A percentile compares a stretch with the other conserved stretches of the same genome.
Conservation (phyloP, 2,797 vertebrate genomes). For the Tadarida brasiliensis region DNA sequence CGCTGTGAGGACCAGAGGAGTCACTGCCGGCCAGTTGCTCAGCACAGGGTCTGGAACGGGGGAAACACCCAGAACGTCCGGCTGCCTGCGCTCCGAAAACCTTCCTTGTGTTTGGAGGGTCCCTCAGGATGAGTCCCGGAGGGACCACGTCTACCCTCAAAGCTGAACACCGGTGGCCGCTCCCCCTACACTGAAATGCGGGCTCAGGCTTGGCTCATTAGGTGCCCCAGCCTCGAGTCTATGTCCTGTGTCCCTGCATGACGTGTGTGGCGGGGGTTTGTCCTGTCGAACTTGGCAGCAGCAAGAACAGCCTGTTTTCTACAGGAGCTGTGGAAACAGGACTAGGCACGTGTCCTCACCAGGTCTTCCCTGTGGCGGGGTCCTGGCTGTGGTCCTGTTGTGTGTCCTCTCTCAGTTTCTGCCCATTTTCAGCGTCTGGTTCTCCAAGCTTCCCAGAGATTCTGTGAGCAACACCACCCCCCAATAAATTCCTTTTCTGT, state of each 20-base stretch:
- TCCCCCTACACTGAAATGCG: fast-evolving
- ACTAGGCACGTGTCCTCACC: not conserved
- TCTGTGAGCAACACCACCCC: not conserved
- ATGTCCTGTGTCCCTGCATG: not conserved
- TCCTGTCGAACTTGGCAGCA: conserved; percentile 19
- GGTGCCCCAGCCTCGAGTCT: not conserved
- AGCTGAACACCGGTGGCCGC: not conserved
- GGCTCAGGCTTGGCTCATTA: not conserved
- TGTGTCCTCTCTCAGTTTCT: conserved; percentile 4
- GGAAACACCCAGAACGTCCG: not conserved
- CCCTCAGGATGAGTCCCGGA: not conserved
- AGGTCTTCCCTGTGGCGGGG: not conserved
- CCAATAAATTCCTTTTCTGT: not conserved
- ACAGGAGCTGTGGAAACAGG: not conserved
- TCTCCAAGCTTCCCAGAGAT: not conserved
- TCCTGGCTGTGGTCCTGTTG: not conserved
- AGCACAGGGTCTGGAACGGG: not conserved
- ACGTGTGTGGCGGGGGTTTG: not conserved
- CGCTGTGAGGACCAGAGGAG: not conserved
- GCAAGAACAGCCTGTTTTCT: not conserved
- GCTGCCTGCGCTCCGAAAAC: not conserved
- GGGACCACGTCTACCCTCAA: not conserved
- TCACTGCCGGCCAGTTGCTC: not conserved
- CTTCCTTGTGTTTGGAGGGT: not conserved
- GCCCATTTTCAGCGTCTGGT: not conserved